Percentiles rank a stretch among this genome's conserved stretches.
Evolutionary conservation across 2,888 invertebrate species (phyloP).

Genomic region (Heliconius erato): DNA sequence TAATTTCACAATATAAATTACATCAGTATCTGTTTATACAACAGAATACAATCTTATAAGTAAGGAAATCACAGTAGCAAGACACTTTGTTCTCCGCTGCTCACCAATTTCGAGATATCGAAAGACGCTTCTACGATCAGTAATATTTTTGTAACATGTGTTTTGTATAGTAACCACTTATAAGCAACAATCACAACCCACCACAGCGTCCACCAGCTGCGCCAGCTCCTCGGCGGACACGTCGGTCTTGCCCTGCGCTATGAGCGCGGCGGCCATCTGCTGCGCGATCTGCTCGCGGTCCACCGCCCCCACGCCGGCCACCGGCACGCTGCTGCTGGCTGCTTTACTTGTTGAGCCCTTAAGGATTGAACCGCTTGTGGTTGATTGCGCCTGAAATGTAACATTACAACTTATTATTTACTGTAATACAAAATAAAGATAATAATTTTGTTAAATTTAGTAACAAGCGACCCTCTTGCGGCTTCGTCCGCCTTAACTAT

Average conservation of each 20-base stretch:
- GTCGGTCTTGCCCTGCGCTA: slow-evolving; percentile 92
- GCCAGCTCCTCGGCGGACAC: slow-evolving; percentile 92
- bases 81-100: no score
- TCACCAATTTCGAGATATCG: no score
- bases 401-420: not conserved
- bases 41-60: no score
- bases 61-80: no score
- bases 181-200: slow-evolving; percentile 57
- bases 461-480: no score
- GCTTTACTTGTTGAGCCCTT: not conserved
- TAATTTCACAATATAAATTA: not conserved
- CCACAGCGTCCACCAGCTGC: slow-evolving; percentile 92
- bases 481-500: no score
- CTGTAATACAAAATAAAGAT: not conserved
- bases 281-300: slow-evolving; percentile 93
- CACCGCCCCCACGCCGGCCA: slow-evolving; percentile 90
- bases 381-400: not conserved
- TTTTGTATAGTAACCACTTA: no score
- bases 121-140: no score
- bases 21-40: not conserved
- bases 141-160: no score
- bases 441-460: no score
- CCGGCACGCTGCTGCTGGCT: slow-evolving; percentile 78
- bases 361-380: not conserved
- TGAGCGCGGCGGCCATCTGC: slow-evolving; percentile 92